These are phyloP conservation scores for Invenusta paracnida DNA, from an alignment of 2,888 invertebrate genomes.

Conservation along the genomic window DNA sequence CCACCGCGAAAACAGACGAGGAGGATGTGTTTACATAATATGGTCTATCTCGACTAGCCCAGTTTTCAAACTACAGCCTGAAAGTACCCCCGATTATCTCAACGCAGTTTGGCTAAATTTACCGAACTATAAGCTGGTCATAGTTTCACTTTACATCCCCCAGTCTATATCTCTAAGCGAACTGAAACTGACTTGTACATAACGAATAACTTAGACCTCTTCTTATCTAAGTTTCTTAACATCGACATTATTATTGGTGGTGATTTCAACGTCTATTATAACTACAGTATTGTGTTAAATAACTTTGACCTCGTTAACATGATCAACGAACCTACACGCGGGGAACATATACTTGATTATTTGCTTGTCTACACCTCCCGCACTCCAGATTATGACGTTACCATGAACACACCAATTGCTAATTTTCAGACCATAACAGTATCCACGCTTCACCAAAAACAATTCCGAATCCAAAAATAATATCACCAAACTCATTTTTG, in stretches of 20 bases:
- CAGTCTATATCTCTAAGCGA: background rate
- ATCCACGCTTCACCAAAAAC: background rate
- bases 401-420: background rate
- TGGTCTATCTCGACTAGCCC: background rate
- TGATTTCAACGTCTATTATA: background rate
- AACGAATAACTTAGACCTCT: background rate
- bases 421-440: conserved; percentile 19
- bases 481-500: background rate
- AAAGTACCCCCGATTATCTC: background rate
- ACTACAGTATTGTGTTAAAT: too few relatives aligned
- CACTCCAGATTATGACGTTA: background rate
- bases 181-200: background rate
- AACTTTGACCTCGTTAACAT: background rate
- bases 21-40: background rate
- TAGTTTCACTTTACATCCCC: background rate
- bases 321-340: background rate
- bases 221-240: background rate
- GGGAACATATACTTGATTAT: background rate
- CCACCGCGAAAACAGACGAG: background rate
- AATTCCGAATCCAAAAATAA: background rate
- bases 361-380: background rate
- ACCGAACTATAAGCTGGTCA: background rate
- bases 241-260: background rate
- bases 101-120: background rate
- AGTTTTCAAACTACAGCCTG: background rate